phyloP scores from a whole-genome alignment of 2,113 vertebrate genomes.

The Callocephalon fimbriatum region DNA sequence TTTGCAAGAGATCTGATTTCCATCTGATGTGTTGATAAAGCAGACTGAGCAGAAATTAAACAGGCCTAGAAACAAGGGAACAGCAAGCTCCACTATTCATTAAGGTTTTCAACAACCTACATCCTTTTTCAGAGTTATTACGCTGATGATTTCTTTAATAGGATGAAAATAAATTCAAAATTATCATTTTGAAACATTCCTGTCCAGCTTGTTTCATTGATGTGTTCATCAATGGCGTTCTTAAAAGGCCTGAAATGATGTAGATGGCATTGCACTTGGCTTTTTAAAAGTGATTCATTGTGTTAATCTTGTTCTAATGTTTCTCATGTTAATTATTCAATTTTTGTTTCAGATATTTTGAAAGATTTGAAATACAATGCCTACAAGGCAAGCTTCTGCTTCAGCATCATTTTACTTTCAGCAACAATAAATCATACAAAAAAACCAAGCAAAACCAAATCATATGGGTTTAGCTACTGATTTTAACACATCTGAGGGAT shows the following conservation, averaged over 20 bases:
- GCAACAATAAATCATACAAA: neutral
- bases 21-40: neutral
- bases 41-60: neutral
- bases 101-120: neutral
- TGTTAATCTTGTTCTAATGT: neutral
- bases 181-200: neutral
- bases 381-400: neutral
- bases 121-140: neutral
- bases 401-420: neutral
- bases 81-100: neutral
- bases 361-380: neutral
- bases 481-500: neutral
- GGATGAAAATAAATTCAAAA: neutral
- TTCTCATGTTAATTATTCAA: neutral
- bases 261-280: neutral
- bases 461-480: neutral
- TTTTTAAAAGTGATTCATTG: neutral
- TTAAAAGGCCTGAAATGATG: neutral
- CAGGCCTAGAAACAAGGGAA: neutral
- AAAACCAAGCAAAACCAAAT: neutral
- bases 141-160: neutral
- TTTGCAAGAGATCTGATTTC: slow-evolving; percentile 7
- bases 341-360: neutral
- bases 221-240: neutral
- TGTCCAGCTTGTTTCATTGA: neutral